These are phyloP conservation scores for Characodon lateralis DNA, from an alignment of 2,797 vertebrate species.

Conservation along the genomic window DNA sequence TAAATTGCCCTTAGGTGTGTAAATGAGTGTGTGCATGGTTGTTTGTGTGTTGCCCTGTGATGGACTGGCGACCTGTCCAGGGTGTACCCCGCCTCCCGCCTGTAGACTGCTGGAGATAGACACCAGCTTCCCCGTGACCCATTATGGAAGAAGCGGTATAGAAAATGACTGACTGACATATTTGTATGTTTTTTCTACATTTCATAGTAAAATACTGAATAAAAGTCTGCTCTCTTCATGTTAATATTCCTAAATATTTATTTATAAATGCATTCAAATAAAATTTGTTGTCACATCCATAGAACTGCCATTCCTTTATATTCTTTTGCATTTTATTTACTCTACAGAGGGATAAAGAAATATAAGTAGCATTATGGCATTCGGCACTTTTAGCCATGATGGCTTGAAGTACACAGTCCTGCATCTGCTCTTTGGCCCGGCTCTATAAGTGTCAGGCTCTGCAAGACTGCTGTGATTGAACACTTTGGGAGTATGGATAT, in stretches of 20 bases:
- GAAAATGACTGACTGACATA: not conserved
- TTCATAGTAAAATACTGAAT: not conserved
- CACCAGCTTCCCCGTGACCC: too few relatives aligned
- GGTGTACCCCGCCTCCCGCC: too few relatives aligned
- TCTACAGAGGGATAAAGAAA: constrained; percentile 21
- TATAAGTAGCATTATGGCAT: constrained; percentile 14
- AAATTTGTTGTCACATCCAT: constrained; percentile 25
- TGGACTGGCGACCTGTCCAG: too few relatives aligned
- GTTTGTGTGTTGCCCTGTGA: too few relatives aligned
- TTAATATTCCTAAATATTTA: constrained; percentile 20
- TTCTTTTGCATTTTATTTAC: constrained; percentile 32
- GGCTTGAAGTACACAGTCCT: constrained; percentile 29
- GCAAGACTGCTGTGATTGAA: constrained; percentile 20
- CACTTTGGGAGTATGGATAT: constrained; percentile 7
- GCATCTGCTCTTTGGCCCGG: constrained; percentile 15
- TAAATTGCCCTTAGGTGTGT: too few relatives aligned
- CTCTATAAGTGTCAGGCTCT: constrained; percentile 18
- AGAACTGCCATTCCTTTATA: constrained; percentile 32
- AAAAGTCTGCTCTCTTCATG: not conserved
- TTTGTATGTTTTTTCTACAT: not conserved
- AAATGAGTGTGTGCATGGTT: too few relatives aligned
- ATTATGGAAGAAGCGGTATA: too few relatives aligned
- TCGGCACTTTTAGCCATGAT: constrained; percentile 39
- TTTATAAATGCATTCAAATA: constrained; percentile 17
- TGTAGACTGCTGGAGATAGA: too few relatives aligned